Conservation (phyloP, 2,888 invertebrate genomes). For the Acanthopleura granulata region DNA sequence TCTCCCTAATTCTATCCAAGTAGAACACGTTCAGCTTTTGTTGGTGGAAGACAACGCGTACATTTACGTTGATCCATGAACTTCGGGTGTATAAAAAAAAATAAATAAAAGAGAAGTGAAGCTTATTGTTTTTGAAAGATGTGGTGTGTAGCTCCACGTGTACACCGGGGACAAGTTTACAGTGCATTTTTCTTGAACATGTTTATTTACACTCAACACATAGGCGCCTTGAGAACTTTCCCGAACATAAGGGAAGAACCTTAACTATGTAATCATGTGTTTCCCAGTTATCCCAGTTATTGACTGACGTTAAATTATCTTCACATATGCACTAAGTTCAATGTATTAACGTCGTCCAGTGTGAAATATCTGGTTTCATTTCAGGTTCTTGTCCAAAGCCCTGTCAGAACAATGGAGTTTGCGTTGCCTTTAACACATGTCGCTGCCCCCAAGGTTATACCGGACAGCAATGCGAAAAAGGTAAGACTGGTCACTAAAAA, state of each 20-base stretch:
- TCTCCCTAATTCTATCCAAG: too few relatives aligned
- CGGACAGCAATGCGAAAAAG: constrained; percentile 31
- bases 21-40: too few relatives aligned
- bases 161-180: too few relatives aligned
- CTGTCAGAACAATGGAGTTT: constrained; percentile 22
- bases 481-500: constrained; percentile 19
- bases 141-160: too few relatives aligned
- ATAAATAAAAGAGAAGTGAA: too few relatives aligned
- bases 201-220: too few relatives aligned
- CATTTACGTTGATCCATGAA: too few relatives aligned
- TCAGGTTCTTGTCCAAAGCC: constrained; percentile 4
- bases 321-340: not conserved
- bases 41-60: too few relatives aligned
- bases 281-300: not conserved
- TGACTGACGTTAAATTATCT: too few relatives aligned
- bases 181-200: too few relatives aligned
- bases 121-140: too few relatives aligned
- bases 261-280: not conserved
- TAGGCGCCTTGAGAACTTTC: not conserved
- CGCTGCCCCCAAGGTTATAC: constrained; percentile 20
- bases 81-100: too few relatives aligned
- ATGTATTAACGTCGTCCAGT: not conserved
- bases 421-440: constrained; percentile 23
- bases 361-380: not conserved
- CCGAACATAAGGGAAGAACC: not conserved